These are phyloP conservation scores for Nymphicus hollandicus DNA, from an alignment of 2,113 vertebrate genomes.

Conservation along the genomic window DNA sequence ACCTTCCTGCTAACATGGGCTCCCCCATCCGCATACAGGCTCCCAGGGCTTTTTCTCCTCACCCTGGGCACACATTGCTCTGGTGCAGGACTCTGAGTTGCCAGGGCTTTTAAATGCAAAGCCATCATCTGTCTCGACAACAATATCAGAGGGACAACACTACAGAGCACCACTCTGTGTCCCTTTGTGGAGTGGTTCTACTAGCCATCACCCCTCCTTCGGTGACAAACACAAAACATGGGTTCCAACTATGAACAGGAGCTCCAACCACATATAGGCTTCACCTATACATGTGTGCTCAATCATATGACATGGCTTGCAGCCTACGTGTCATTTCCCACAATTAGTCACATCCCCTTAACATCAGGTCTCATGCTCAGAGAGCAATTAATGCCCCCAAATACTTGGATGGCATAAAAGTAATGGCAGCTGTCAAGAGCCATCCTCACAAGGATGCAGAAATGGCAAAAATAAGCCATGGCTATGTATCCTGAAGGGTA, in stretches of 20 bases:
- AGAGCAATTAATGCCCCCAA: neutral
- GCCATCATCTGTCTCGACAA: neutral
- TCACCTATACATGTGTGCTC: neutral
- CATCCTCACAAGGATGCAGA: neutral
- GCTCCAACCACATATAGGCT: neutral
- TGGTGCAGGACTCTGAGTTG: neutral
- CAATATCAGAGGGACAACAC: neutral
- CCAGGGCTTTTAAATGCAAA: neutral
- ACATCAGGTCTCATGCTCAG: neutral
- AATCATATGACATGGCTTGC: neutral
- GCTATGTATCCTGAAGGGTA: neutral
- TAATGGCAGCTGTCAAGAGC: neutral
- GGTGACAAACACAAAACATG: neutral
- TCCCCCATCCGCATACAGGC: fast-evolving
- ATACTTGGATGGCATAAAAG: neutral
- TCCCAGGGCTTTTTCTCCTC: neutral
- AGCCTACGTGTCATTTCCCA: neutral
- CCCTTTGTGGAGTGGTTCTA: neutral
- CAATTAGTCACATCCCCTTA: neutral
- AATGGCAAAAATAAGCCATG: neutral
- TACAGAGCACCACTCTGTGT: neutral
- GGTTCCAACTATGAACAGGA: neutral
- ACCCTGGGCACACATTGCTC: neutral
- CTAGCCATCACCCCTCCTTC: neutral
- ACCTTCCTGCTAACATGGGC: fast-evolving